Base-by-base conservation (phyloP, 2,797 vertebrate species). In the Catamblyrhynchus diadema region DNA sequence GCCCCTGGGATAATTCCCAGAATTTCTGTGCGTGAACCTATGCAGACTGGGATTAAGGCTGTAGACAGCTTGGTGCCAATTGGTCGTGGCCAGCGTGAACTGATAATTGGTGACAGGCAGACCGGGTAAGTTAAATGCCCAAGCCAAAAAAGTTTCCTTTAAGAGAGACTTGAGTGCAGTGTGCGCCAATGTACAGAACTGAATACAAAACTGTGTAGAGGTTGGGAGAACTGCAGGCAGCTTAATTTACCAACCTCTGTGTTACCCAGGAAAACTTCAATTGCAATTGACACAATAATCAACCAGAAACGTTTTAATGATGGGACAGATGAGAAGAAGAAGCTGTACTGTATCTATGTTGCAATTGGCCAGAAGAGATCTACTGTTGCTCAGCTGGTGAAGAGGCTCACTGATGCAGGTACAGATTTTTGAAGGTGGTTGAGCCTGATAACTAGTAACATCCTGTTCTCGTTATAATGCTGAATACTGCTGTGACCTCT, bases 231-330 rank as follows among this genome's bases (percentile, higher is more conserved):
- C 30, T 0, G 0, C 12, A 33, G 50, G 19, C 41, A 28, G 5
- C 13, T 24, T 56, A 39, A 47, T 1, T 82, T 24, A 25, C 25
- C 6, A 3, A 7, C 2, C 20, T 50, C 6, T 86, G 6, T 85
- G 20, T 80, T 82, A 25, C 28, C 14, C 95, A 99, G 99, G 65
- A 99, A 99, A 99, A 99, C 99, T 0, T 98, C 99, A 61, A 99
- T 99, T 97, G 99, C 99, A 83, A 99, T 99, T 24, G 99, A 99
- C 96, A 99, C 99, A 25, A 99, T 99, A 96, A 99, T 99, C 97
- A 99, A 99, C 98, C 99, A 99, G 98, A 99, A 99, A 96, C 98
- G 99, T 24, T 99, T 99, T 95, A 99, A 99, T 4, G 99, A 99
- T 0, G 99, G 98, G 44, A 98, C 98, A 12, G 99, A 99, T 35